phyloP scores from a whole-genome alignment of 2,888 invertebrate species.

The Drosophila bunnanda region DNA sequence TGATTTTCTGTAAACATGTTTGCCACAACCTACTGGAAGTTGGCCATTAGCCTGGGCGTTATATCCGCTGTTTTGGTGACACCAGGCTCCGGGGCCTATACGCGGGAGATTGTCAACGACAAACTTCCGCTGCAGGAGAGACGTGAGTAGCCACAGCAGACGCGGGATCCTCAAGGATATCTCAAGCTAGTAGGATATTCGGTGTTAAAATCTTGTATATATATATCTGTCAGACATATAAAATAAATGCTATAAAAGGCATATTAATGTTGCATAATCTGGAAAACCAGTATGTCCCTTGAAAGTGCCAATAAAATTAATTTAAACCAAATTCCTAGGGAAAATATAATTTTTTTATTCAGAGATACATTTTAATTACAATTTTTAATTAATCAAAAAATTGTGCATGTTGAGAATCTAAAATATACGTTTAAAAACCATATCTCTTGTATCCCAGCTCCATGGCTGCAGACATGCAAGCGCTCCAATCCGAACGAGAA shows the following conservation, averaged over 20 bases:
- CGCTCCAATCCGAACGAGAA: slow-evolving; percentile 86
- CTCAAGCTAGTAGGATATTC: neutral
- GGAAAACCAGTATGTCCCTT: neutral
- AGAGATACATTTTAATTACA: too few species aligned
- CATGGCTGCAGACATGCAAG: slow-evolving; percentile 86
- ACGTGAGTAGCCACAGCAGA: slow-evolving; percentile 82
- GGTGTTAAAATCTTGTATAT: neutral
- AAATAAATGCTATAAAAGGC: too few species aligned
- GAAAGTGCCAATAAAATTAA: neutral
- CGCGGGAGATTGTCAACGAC: slow-evolving; percentile 82
- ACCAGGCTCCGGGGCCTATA: slow-evolving; percentile 59
- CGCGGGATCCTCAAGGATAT: neutral
- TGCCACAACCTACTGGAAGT: slow-evolving; percentile 53
- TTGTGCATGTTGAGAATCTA: too few species aligned
- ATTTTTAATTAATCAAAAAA: too few species aligned
- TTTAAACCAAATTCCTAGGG: neutral
- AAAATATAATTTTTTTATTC: too few species aligned
- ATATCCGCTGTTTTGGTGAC: slow-evolving; percentile 38
- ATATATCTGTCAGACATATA: too few species aligned
- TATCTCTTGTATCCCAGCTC: slow-evolving; percentile 82
- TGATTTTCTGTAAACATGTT: slow-evolving; percentile 46
- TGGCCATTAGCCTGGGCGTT: slow-evolving; percentile 37
- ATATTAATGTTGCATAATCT: too few species aligned
- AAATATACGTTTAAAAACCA: too few species aligned
- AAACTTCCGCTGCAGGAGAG: slow-evolving; percentile 84